Evolutionary conservation across 1,140 invertebrate species (phyloP), one percentile per base, ranked within the genome.

Genomic region (Leptinotarsa lineolata): DNA sequence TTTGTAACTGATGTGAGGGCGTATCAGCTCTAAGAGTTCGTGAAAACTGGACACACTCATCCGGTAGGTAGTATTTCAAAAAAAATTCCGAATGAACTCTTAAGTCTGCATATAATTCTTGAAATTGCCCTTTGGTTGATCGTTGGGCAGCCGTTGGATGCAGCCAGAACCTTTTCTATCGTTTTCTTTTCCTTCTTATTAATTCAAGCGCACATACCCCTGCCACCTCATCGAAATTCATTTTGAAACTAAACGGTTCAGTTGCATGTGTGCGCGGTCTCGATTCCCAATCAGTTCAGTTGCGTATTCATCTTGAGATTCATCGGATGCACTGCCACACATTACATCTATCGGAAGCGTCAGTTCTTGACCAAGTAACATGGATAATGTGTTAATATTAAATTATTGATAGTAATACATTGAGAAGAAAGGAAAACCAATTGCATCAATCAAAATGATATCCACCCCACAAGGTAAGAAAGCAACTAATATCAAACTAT

Each of bases 11-110:
- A 63, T 63, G 18, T 22, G 13, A 20, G 60, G 22, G 18, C 20
- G 18, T 63, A 63, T 63, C 22, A 63, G 18, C 12, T 63, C 22
- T 20, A 22, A 20, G 6, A 63, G 22, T 63, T 63, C 60, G 6
- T 63, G 15, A 63, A 63, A 63, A 63, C 60, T 63, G 4, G 18
- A 5, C 20, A 63, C 60, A 24, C 60, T 63, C 15, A 63, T 63
- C 11, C 16, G 18, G 2, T 2, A 22, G 21, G 21, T 22, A 22
- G 2, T 24, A 24, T 24, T 4, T 4, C 6, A 24, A 24, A 5
- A 24, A 3, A 24, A 24, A 63, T 22, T 63, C 15, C 15, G 46
- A 18, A 12, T 60, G n/a, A 22, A 18, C 58, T 13, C 48, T 11
- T 5, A 24, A 30, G n/a, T 71, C 22, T n/a, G n/a, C n/a, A 24